These are phyloP conservation scores for Tigriopus japonicus DNA, from an alignment of 1,140 invertebrate genomes.

Conservation along the genomic window DNA sequence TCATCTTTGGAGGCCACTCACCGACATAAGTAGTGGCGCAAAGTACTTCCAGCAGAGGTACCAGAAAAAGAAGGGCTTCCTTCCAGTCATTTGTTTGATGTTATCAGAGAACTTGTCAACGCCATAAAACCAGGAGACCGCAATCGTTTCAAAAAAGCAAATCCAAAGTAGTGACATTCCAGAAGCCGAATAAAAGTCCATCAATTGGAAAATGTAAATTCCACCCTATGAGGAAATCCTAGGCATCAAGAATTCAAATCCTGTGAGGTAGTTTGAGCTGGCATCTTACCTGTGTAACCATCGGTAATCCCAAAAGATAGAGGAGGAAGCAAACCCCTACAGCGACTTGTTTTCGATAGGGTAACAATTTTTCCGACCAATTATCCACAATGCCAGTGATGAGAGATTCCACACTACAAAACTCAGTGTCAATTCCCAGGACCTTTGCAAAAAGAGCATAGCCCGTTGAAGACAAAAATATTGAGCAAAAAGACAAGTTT, in stretches of 20 bases:
- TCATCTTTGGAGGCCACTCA: constrained; percentile 20
- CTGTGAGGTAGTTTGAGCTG: background rate
- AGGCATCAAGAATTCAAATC: background rate
- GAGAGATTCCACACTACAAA: constrained; percentile 31
- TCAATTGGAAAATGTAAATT: constrained; percentile 38
- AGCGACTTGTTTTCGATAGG: constrained; percentile 36
- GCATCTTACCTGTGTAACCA: constrained; percentile 35
- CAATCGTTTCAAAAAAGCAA: constrained; percentile 30
- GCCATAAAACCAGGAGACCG: constrained; percentile 33
- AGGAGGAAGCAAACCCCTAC: constrained; percentile 36
- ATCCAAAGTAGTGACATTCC: constrained; percentile 33
- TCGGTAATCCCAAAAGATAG: constrained; percentile 41
- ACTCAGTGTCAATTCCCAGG: constrained; percentile 39
- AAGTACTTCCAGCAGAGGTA: constrained; percentile 30
- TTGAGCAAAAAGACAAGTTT: constrained; percentile 37
- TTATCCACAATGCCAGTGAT: constrained; percentile 32
- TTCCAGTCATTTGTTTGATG: constrained; percentile 32
- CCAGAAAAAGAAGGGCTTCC: constrained; percentile 26
- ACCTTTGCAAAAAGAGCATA: constrained; percentile 18
- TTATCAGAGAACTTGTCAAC: constrained; percentile 27
- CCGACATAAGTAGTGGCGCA: constrained; percentile 29
- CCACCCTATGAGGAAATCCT: constrained; percentile 28
- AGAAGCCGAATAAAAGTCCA: constrained; percentile 38
- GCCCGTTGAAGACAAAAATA: constrained; percentile 14
- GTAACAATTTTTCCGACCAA: constrained; percentile 30